phyloP scores from a whole-genome alignment of 2,113 vertebrate genomes.

The Nyctereutes procyonoides region DNA sequence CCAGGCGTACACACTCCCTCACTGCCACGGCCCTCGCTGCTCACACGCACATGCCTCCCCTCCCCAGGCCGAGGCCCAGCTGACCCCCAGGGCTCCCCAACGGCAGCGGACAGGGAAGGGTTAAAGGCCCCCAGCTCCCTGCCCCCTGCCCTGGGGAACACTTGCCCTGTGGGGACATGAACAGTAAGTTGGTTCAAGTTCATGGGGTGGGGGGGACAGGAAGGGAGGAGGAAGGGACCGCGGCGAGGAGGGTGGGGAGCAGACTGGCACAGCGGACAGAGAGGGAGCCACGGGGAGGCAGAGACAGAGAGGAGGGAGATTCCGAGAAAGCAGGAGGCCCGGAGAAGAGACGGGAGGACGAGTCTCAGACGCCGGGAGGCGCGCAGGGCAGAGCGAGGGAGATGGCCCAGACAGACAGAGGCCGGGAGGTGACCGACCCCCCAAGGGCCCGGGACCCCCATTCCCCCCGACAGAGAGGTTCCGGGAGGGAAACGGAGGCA shows the following conservation, averaged over 20 bases:
- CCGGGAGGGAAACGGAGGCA: constrained; percentile 67
- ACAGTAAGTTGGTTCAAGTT: constrained; percentile 79
- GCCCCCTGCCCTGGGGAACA: neutral
- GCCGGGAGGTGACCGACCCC: neutral
- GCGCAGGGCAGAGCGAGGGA: neutral
- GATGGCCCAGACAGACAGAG: neutral
- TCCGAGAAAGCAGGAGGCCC: neutral
- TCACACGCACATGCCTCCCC: constrained; percentile 74
- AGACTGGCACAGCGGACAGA: neutral
- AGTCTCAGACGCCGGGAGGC: neutral
- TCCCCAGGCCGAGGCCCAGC: constrained; percentile 73
- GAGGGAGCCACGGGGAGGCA: neutral
- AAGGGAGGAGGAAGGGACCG: neutral
- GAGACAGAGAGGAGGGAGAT: neutral
- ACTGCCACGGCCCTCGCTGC: constrained; percentile 58
- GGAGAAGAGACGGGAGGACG: neutral
- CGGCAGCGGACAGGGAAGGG: constrained; percentile 73
- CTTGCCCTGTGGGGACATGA: constrained; percentile 80
- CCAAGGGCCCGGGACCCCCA: no score
- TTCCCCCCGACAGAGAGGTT: neutral
- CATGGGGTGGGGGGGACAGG: constrained; percentile 18
- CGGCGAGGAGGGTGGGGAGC: neutral
- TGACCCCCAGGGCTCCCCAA: constrained; percentile 74
- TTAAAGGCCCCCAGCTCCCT: neutral
- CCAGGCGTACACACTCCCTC: constrained; percentile 70